Conservation (phyloP, 2,888 invertebrate genomes). For the Eupithecia abbreviata region DNA sequence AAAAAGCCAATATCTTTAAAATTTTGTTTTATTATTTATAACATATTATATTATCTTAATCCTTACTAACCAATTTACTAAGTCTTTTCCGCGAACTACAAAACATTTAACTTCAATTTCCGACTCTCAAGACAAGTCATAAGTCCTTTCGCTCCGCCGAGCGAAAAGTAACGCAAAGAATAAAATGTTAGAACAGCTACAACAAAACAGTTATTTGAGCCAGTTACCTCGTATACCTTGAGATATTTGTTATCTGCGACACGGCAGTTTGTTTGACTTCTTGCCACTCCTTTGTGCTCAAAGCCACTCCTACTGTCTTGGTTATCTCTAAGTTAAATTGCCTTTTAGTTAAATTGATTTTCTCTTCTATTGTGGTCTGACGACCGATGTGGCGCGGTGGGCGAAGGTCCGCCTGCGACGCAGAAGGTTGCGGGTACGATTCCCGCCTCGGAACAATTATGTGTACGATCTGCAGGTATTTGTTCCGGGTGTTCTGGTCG, state of each 20-base stretch:
- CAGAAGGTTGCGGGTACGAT: too few species aligned
- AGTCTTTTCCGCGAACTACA: background rate
- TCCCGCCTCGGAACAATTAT: too few species aligned
- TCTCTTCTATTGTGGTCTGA: background rate
- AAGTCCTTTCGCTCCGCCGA: background rate
- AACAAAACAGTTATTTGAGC: background rate
- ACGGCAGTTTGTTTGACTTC: conserved; percentile 33
- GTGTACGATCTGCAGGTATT: too few species aligned
- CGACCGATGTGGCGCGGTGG: too few species aligned
- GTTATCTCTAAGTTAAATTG: conserved; percentile 4
- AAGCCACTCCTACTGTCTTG: conserved; percentile 30
- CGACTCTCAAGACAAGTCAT: background rate
- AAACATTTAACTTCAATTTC: background rate
- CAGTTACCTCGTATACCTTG: background rate
- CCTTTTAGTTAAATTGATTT: background rate
- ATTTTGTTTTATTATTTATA: too few species aligned
- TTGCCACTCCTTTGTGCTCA: conserved; percentile 33
- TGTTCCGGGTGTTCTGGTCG: too few species aligned
- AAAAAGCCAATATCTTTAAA: too few species aligned
- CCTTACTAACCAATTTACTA: background rate
- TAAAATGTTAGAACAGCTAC: background rate
- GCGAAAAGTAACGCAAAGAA: background rate
- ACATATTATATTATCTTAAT: background rate
- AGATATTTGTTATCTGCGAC: background rate
- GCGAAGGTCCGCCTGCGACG: too few species aligned